Evolutionary conservation across 2,113 vertebrate genomes (phyloP).

Genomic region (Sclerurus mexicanus): DNA sequence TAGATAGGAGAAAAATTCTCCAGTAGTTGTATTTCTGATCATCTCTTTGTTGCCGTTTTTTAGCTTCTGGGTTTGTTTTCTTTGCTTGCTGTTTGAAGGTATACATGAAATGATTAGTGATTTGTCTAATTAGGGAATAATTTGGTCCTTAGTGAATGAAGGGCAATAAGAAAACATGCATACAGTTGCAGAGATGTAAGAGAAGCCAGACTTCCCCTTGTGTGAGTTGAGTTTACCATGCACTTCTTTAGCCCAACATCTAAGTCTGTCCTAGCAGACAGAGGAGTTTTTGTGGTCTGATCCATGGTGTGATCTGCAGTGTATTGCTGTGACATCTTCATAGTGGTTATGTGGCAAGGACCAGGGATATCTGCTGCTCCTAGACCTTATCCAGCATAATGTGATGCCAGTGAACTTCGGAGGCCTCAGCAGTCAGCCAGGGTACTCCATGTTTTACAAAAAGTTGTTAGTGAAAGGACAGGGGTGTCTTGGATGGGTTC

Average conservation of each 20-base stretch:
- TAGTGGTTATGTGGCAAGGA: neutral
- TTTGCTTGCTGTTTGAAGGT: neutral
- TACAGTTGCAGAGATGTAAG: neutral
- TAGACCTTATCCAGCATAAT: neutral
- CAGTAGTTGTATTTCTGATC: neutral
- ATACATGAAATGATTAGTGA: neutral
- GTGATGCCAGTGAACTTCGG: accelerated
- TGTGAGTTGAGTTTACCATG: neutral
- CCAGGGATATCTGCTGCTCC: neutral
- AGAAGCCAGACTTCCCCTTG: neutral
- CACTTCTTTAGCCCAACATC: neutral
- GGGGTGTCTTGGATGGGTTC: accelerated
- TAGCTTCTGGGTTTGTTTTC: neutral
- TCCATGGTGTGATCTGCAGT: neutral
- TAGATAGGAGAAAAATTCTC: neutral
- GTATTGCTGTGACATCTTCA: accelerated
- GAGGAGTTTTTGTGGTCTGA: neutral
- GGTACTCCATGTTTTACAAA: accelerated
- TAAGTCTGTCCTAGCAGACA: neutral
- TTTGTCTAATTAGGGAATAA: neutral
- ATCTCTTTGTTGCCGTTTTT: neutral
- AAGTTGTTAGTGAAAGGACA: neutral
- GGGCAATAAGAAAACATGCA: neutral
- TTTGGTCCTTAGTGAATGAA: neutral
- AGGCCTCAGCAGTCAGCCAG: neutral